phyloP scores from a whole-genome alignment of 1,140 invertebrate species.

The Sitobion miscanthi region DNA sequence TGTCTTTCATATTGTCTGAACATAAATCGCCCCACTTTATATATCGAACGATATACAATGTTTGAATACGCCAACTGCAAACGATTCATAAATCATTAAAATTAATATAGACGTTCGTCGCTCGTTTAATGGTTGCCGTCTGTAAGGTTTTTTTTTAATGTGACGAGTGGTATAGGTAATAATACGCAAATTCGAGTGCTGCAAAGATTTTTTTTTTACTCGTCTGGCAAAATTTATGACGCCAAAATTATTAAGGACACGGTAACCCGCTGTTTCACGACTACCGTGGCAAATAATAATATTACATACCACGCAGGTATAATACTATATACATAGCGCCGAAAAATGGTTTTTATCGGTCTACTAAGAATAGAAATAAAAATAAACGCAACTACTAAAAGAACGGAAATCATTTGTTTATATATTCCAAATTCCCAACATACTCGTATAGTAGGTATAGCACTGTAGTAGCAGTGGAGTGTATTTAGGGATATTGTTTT shows the following conservation, averaged over 20 bases:
- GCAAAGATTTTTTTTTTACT: background rate
- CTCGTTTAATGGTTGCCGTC: background rate
- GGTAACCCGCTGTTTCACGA: slow-evolving; percentile 43
- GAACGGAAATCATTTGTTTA: background rate
- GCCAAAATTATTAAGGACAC: background rate
- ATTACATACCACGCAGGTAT: background rate
- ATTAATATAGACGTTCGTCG: slow-evolving; percentile 18
- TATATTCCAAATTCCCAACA: background rate
- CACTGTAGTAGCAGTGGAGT: no score
- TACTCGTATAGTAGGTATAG: background rate
- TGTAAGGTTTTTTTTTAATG: background rate
- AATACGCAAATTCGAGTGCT: background rate
- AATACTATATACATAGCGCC: background rate
- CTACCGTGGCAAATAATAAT: slow-evolving; percentile 25
- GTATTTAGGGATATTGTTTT: no score
- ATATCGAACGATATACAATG: background rate
- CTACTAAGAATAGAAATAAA: background rate
- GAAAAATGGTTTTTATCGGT: background rate
- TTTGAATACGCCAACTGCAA: background rate
- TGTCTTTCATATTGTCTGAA: slow-evolving; percentile 1
- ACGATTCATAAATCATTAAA: background rate
- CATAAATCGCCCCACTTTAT: background rate
- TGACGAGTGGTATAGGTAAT: slow-evolving; percentile 22
- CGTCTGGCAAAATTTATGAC: slow-evolving; percentile 5
- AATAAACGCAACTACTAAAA: background rate